phyloP scores from a whole-genome alignment of 2,113 vertebrate species.

The Edolisoma coerulescens region DNA sequence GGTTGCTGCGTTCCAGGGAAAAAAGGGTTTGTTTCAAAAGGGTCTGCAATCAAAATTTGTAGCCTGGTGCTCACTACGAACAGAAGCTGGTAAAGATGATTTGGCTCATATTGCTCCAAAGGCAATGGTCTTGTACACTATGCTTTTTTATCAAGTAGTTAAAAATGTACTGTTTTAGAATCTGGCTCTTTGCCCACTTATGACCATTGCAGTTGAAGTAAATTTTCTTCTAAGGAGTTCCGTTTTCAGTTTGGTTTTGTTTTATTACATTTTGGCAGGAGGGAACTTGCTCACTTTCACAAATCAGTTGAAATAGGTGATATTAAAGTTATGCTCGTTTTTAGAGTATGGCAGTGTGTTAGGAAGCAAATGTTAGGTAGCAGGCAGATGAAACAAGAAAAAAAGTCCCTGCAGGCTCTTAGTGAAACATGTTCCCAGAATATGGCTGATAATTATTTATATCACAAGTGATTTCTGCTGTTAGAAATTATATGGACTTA shows the following conservation, averaged over 20 bases:
- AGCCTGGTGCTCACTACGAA: neutral
- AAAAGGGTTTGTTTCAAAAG: neutral
- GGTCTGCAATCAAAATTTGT: neutral
- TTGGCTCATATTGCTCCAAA: neutral
- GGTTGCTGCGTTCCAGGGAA: neutral
- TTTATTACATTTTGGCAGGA: neutral
- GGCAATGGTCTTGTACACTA: neutral
- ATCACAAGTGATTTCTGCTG: neutral
- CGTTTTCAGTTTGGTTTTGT: neutral
- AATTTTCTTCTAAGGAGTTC: neutral
- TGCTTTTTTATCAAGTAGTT: neutral
- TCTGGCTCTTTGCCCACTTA: neutral
- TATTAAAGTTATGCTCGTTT: neutral
- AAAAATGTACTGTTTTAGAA: neutral
- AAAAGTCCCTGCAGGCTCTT: neutral
- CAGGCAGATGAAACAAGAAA: neutral
- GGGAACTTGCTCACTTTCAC: neutral
- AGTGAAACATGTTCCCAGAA: neutral
- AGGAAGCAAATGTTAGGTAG: neutral
- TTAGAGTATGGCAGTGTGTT: neutral
- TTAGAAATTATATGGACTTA: neutral
- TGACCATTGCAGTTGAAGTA: neutral
- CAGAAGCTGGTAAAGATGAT: neutral
- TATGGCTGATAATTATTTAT: neutral
- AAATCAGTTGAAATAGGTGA: neutral